phyloP scores from a whole-genome alignment of 2,888 invertebrate species.

The Drosophila maculinotata region DNA sequence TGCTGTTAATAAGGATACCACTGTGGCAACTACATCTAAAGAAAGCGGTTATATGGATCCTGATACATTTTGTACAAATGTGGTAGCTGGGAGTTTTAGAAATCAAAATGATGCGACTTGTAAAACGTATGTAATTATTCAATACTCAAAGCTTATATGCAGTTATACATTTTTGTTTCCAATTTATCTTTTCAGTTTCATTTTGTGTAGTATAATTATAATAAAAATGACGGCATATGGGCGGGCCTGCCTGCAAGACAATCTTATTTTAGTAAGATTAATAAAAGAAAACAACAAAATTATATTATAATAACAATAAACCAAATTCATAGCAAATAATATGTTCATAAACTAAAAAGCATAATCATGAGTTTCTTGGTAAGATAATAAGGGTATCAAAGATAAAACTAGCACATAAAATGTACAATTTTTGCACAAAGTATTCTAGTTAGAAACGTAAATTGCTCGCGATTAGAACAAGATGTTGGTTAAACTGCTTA shows the following conservation, averaged over 20 bases:
- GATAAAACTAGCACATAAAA: conserved; percentile 29
- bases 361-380: conserved; percentile 3
- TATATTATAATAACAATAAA: not conserved
- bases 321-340: not conserved
- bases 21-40: no score
- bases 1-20: no score
- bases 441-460: conserved; percentile 28
- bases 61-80: not conserved
- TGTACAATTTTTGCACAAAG: not conserved
- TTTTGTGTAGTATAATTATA: no score
- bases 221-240: no score
- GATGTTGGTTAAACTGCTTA: conserved; percentile 49
- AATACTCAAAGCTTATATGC: no score
- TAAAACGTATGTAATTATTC: not conserved
- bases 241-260: not conserved
- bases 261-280: not conserved
- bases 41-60: no score
- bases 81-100: not conserved
- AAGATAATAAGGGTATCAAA: conserved; percentile 26
- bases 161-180: no score
- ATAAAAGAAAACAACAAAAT: no score
- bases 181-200: no score
- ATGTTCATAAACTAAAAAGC: conserved; percentile 1
- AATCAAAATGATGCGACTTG: conserved; percentile 51
- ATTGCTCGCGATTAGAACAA: conserved; percentile 2